phyloP scores from a whole-genome alignment of 1,140 invertebrate genomes.

The Calephelis virginiensis region DNA sequence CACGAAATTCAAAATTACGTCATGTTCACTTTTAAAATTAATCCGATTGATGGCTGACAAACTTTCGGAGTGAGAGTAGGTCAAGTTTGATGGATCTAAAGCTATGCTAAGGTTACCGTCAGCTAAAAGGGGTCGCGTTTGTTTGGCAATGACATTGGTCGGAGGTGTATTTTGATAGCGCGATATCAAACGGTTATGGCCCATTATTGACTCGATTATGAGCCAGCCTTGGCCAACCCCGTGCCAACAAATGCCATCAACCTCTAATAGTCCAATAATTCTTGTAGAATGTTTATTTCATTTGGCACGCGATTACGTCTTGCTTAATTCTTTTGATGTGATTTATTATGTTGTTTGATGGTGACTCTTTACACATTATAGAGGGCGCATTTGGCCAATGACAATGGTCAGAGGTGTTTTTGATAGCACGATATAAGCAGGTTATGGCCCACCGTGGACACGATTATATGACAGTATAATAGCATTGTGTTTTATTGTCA shows the following conservation, averaged over 20 bases:
- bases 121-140: conserved; percentile 8
- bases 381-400: too few species aligned
- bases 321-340: conserved; percentile 3
- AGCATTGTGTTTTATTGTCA: too few species aligned
- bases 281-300: conserved; percentile 10
- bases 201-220: conserved; percentile 3
- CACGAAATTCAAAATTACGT: neutral
- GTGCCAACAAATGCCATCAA: conserved; percentile 1
- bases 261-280: conserved; percentile 12
- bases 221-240: neutral
- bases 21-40: neutral
- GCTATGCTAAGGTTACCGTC: conserved; percentile 7
- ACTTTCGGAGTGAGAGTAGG: conserved; percentile 1
- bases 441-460: too few species aligned
- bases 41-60: neutral
- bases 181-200: neutral
- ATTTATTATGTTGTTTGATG: neutral
- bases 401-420: too few species aligned
- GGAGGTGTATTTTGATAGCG: neutral
- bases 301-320: conserved; percentile 5
- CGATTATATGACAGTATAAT: too few species aligned
- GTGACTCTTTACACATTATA: neutral
- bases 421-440: too few species aligned
- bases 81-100: conserved; percentile 7
- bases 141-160: conserved; percentile 17